Conservation (phyloP, 2,888 invertebrate genomes). For the Crocallis elinguaria region DNA sequence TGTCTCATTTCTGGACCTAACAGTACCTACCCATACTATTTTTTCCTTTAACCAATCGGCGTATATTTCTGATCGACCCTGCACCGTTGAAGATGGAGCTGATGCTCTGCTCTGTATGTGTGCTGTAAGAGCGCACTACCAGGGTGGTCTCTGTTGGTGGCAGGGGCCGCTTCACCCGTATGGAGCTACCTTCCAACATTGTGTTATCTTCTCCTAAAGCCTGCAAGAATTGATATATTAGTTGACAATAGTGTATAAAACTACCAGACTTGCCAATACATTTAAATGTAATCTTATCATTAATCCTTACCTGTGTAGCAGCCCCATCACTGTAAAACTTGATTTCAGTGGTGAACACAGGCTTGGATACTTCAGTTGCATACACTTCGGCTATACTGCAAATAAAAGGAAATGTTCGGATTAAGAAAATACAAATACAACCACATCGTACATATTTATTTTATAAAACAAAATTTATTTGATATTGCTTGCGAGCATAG, state of each 20-base stretch:
- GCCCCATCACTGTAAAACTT: constrained; percentile 61
- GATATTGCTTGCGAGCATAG: no score
- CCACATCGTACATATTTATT: no score
- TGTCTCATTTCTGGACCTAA: no score
- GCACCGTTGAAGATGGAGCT: constrained; percentile 54
- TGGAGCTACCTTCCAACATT: constrained; percentile 50
- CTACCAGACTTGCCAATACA: no score
- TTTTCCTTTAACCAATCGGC: constrained; percentile 62
- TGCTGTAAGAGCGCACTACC: constrained; percentile 60
- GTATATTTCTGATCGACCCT: constrained; percentile 65
- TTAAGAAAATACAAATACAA: no score
- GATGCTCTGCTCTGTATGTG: constrained; percentile 55
- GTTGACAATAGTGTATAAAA: no score
- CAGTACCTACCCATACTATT: constrained; percentile 63
- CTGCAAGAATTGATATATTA: constrained; percentile 42
- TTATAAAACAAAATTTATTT: no score
- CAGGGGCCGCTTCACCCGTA: constrained; percentile 55
- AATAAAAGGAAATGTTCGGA: no score
- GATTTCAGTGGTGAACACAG: constrained; percentile 69
- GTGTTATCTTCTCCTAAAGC: constrained; percentile 63
- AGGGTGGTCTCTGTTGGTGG: constrained; percentile 61
- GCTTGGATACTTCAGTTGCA: constrained; percentile 59
- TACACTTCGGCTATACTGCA: constrained; percentile 69
- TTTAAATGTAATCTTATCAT: no score
- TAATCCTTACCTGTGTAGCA: constrained; percentile 61